Evolutionary conservation across 2,888 invertebrate species (phyloP), one percentile per base, ranked within the genome.

Genomic region (Pteria penguin): DNA sequence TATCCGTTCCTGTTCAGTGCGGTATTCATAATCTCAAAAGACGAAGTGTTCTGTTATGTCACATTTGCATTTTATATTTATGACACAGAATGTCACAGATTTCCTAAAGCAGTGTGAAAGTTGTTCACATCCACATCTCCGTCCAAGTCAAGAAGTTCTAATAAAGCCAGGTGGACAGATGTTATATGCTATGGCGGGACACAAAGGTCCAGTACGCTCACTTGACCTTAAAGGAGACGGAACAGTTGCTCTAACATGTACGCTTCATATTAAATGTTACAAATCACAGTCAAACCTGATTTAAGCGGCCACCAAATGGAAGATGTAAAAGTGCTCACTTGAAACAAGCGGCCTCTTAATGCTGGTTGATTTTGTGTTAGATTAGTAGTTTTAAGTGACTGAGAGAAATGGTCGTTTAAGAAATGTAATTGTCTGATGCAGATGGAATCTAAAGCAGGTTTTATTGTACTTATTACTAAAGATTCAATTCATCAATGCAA

Each of bases 141-240:
- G 78, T 24, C 84, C 85, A 0, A 75, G 74, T 33, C 68, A 67
- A 29, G 63, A 76, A 3, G 29, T 83, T 5, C 66, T 87, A 1
- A 80, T 80, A 2, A 76, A 79, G 27, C 84, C 85, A 31, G 85
- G 85, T 5, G 87, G 87, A 60, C 84, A 84, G 62, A 75, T 86
- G 26, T 68, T 86, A 3, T 82, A 81, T 73, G 81, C 80, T 75
- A 61, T 87, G 55, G 70, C 79, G 2, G 83, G 83, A 24, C 87
- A 87, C 67, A 81, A 78, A 11, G 72, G 76, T 3, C 75, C 82
- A 24, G 68, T 86, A 2, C 79, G 81, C 18, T 81, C 80, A 61
- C 75, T 87, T 57, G 83, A 82, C 45, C 78, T 86, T 61, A 81
- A 79, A 26, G n/a, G 66, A 14, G 77, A 83, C 62, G 86, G 85